phyloP scores from a whole-genome alignment of 2,113 vertebrate species.

The Siniperca knerii region DNA sequence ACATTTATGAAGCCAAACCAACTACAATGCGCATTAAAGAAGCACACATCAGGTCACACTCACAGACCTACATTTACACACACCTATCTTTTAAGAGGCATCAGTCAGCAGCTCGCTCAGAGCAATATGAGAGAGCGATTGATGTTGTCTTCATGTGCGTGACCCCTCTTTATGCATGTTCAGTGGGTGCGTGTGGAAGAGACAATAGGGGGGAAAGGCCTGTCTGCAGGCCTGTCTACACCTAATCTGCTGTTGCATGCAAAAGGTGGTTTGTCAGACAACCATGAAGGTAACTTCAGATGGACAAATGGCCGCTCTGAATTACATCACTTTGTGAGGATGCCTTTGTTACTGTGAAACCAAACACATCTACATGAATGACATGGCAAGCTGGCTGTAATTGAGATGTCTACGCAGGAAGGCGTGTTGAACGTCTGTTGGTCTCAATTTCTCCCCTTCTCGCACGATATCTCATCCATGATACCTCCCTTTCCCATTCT shows the following conservation, averaged over 20 bases:
- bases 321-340: slow-evolving; percentile 72
- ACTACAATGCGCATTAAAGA: slow-evolving; percentile 19
- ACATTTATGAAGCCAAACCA: slow-evolving; percentile 15
- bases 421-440: slow-evolving; percentile 66
- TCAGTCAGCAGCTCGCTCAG: slow-evolving; percentile 59
- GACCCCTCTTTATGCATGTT: slow-evolving; percentile 60
- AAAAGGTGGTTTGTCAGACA: slow-evolving; percentile 64
- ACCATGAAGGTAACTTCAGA: slow-evolving; percentile 74
- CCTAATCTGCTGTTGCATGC: slow-evolving; percentile 71
- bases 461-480: slow-evolving; percentile 74
- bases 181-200: slow-evolving; percentile 62
- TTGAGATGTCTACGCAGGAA: slow-evolving; percentile 72
- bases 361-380: slow-evolving; percentile 74
- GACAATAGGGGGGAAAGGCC: slow-evolving; percentile 54
- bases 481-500: slow-evolving; percentile 50
- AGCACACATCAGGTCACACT: slow-evolving; percentile 43
- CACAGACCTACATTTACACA: slow-evolving; percentile 34
- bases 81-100: slow-evolving; percentile 53
- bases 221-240: slow-evolving; percentile 58
- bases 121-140: slow-evolving; percentile 26
- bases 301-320: slow-evolving; percentile 44
- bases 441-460: slow-evolving; percentile 72
- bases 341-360: slow-evolving; percentile 78
- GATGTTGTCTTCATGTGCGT: slow-evolving; percentile 65
- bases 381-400: slow-evolving; percentile 69